phyloP scores from a whole-genome alignment of 2,113 vertebrate species.

The Strix aluco region DNA sequence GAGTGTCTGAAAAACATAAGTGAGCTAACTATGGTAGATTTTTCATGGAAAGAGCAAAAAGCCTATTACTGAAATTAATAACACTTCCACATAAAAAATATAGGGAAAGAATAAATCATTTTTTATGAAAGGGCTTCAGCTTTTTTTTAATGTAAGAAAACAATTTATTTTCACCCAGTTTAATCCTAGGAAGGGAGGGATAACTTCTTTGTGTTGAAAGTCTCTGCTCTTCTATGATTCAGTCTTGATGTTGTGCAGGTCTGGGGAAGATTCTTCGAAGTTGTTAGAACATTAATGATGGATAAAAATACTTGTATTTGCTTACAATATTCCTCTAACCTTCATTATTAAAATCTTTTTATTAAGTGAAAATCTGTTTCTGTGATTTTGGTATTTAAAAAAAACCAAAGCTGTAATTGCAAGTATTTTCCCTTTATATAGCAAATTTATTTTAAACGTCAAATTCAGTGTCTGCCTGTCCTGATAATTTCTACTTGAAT shows the following conservation, averaged over 20 bases:
- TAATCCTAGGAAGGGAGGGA: not conserved
- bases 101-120: not conserved
- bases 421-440: not conserved
- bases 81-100: not conserved
- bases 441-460: not conserved
- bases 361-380: not conserved
- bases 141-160: not conserved
- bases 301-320: not conserved
- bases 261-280: not conserved
- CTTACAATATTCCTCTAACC: not conserved
- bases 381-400: not conserved
- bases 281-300: not conserved
- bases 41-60: not conserved
- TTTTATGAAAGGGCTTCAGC: not conserved
- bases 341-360: not conserved
- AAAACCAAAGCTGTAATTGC: not conserved
- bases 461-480: not conserved
- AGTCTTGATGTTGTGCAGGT: not conserved
- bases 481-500: not conserved
- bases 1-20: not conserved
- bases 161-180: not conserved
- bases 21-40: not conserved
- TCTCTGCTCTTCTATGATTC: accelerated
- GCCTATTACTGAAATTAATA: not conserved
- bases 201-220: not conserved